A percentile compares a stretch with the other conserved stretches of the same genome.
Evolutionary conservation across 2,888 invertebrate genomes (phyloP).

Genomic region (Unio delphinus): DNA sequence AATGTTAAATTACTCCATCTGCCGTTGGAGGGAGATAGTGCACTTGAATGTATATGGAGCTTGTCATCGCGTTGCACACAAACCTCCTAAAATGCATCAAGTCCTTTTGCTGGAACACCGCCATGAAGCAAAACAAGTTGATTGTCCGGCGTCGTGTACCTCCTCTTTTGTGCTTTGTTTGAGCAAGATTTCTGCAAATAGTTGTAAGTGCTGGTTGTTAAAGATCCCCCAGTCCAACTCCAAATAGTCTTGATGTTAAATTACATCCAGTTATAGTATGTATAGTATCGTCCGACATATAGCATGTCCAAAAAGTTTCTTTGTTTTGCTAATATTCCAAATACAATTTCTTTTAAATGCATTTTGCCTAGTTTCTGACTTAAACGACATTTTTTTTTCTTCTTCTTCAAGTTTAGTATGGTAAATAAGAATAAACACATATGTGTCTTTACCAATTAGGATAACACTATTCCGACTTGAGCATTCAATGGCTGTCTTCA

Average conservation of each 20-base stretch:
- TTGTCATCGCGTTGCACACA: conserved; percentile 18
- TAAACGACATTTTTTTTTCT: conserved; percentile 21
- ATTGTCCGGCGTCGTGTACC: not conserved
- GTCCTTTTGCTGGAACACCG: conserved; percentile 8
- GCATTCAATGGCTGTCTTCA: conserved; percentile 27
- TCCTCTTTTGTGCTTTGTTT: conserved; percentile 7
- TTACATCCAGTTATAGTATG: conserved; percentile 44
- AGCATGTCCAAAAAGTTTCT: conserved; percentile 14
- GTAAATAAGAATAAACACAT: conserved; percentile 44
- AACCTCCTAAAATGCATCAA: conserved; percentile 27
- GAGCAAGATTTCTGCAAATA: conserved; percentile 3
- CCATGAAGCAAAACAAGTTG: conserved; percentile 19
- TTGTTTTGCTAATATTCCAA: conserved; percentile 31
- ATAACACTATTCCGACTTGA: conserved; percentile 16
- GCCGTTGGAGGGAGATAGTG: conserved; percentile 41
- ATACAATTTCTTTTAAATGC: conserved; percentile 8
- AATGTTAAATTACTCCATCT: conserved; percentile 35
- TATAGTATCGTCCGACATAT: conserved; percentile 18
- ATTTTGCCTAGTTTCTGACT: conserved; percentile 13
- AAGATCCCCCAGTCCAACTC: conserved; percentile 20
- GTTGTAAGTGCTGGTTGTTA: conserved; percentile 2
- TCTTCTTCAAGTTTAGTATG: conserved; percentile 13
- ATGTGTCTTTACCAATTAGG: conserved; percentile 53
- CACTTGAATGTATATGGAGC: conserved; percentile 25
- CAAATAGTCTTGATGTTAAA: conserved; percentile 32